Evolutionary conservation across 2,113 vertebrate species (phyloP), one percentile per base, ranked within the genome.

Genomic region (Aythya baeri): DNA sequence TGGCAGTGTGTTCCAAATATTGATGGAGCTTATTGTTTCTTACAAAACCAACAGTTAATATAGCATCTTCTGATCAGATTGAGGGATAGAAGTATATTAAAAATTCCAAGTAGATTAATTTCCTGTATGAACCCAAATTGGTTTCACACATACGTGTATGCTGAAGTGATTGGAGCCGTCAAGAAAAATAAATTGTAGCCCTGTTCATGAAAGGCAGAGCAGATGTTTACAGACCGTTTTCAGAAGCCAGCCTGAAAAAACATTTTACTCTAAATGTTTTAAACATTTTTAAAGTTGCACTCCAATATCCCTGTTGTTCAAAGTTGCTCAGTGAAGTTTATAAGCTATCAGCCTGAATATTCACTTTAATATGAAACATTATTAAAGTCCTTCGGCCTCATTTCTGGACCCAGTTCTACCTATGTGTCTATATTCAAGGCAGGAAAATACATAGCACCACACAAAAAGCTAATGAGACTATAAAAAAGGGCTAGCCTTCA

Each of bases 91-190:
- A 98, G 94, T 96, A 98, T 98, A 98, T 98, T 98, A 98, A 98
- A 97, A 98, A 97, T 94, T 97, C 91, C 43, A 93, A 94, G 97
- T 95, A 97, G 94, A 96, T 98, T 98, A 98, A 98, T 98, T 98
- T 98, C 98, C 98, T 97, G 98, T 97, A 91, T 95, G 96, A 97
- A 95, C 89, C 83, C 96, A 96, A 98, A 98, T 96, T 96, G 96
- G 62, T 95, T 96, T 96, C 93, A 96, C 94, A 94, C 93, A 90
- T 88, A 85, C 0, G 17, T 86, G 68, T 73, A 83, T 94, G 82
- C 92, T 86, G 86, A 92, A 91, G 92, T 73, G 89, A 96, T 81
- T 91, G 22, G 62, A 94, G 79, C 83, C 83, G 84, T 96, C 94
- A 96, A 83, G 81, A 92, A 72, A 89, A 88, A 85, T 18, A 93